These are phyloP conservation scores for Tetragnatha versicolor DNA, from an alignment of 1,140 invertebrate species.

Conservation along the genomic window DNA sequence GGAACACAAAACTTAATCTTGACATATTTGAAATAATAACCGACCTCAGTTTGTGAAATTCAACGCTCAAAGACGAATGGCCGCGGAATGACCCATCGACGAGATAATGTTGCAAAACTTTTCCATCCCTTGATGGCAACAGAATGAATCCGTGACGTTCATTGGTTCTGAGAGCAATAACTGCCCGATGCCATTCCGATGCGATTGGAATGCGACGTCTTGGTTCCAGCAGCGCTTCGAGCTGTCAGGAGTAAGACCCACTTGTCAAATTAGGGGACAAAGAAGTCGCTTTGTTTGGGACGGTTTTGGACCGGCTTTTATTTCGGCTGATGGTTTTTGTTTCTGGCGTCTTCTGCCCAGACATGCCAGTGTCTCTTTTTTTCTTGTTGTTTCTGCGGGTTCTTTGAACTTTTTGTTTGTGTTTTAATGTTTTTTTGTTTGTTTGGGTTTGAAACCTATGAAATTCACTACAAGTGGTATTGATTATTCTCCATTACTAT, in stretches of 20 bases:
- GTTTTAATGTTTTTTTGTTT: background rate
- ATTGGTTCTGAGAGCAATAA: conserved; percentile 9
- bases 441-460: too few relatives aligned
- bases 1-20: too few relatives aligned
- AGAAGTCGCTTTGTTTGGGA: conserved; percentile 4
- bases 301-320: conserved; percentile 1
- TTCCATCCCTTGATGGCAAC: too few relatives aligned
- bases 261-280: conserved; percentile 39
- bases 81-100: too few relatives aligned
- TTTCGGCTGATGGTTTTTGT: conserved; percentile 9
- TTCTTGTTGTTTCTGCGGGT: background rate
- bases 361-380: background rate
- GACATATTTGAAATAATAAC: too few relatives aligned
- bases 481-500: too few relatives aligned
- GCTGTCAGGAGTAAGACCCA: conserved; percentile 23
- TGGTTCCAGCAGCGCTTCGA: background rate
- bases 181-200: conserved; percentile 9
- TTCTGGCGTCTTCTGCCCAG: background rate
- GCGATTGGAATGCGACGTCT: conserved; percentile 27
- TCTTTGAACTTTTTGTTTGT: background rate
- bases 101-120: too few relatives aligned
- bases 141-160: conserved; percentile 2
- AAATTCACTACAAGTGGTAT: too few relatives aligned
- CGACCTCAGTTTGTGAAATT: too few relatives aligned
- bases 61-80: too few relatives aligned